These are phyloP conservation scores for Leucoptera coffeella DNA, from an alignment of 2,888 invertebrate genomes.

Conservation along the genomic window DNA sequence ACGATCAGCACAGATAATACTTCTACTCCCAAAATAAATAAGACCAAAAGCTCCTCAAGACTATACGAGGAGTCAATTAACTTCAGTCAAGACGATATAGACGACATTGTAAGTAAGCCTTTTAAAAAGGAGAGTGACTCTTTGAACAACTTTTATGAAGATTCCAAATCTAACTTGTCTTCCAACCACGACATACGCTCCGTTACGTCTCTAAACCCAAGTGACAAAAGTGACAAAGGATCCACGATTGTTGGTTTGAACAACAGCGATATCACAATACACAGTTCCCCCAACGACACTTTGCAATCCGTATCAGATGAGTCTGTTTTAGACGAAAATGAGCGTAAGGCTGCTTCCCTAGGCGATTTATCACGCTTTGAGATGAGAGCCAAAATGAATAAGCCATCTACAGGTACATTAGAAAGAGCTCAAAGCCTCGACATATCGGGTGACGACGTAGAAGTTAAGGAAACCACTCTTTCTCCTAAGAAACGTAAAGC, in stretches of 20 bases:
- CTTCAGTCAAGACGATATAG: conserved; percentile 45
- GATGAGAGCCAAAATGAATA: conserved; percentile 29
- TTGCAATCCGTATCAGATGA: conserved; percentile 33
- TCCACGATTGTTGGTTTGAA: conserved; percentile 68
- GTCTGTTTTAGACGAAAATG: conserved; percentile 52
- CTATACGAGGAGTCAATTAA: conserved; percentile 37
- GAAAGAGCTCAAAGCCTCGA: conserved; percentile 79
- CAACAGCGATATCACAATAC: conserved; percentile 68
- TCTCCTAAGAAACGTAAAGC: conserved; percentile 63
- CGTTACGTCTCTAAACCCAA: conserved; percentile 33
- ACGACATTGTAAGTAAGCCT: conserved; percentile 45
- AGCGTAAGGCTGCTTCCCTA: conserved; percentile 70
- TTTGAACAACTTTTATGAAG: conserved; percentile 37
- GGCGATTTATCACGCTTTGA: conserved; percentile 71
- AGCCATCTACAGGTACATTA: conserved; percentile 52
- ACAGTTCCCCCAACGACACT: conserved; percentile 58
- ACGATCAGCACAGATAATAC: conserved; percentile 23
- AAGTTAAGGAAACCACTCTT: conserved; percentile 30
- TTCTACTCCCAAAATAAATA: conserved; percentile 42
- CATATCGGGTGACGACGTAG: conserved; percentile 54
- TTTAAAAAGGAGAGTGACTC: conserved; percentile 43
- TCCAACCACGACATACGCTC: conserved; percentile 40
- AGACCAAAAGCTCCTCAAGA: conserved; percentile 24
- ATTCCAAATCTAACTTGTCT: conserved; percentile 39
- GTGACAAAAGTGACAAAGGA: conserved; percentile 44